Conservation (phyloP, 2,888 invertebrate genomes). For the Morpho deidamia region DNA sequence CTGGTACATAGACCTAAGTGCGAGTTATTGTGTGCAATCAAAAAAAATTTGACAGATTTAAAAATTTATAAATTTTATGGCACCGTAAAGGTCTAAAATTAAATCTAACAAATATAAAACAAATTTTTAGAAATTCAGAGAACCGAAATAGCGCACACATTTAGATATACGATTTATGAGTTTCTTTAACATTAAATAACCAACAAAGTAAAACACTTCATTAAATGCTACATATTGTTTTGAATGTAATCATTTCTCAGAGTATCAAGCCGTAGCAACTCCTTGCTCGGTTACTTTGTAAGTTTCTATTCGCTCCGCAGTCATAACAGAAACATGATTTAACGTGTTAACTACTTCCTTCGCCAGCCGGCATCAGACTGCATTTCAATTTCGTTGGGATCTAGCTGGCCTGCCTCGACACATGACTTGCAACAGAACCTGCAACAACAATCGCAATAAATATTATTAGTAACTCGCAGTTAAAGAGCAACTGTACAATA, state of each 20-base stretch:
- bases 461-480: too few species aligned
- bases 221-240: too few species aligned
- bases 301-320: too few species aligned
- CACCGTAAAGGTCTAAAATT: neutral
- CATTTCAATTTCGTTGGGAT: conserved; percentile 41
- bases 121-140: neutral
- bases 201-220: too few species aligned
- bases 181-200: too few species aligned
- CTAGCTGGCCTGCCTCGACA: conserved; percentile 88
- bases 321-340: neutral
- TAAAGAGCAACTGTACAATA: too few species aligned
- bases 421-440: conserved; percentile 96
- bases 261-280: too few species aligned
- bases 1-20: conserved; percentile 14
- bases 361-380: conserved; percentile 45
- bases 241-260: too few species aligned
- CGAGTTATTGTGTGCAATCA: neutral
- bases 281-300: too few species aligned
- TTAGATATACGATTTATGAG: too few species aligned
- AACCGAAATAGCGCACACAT: too few species aligned
- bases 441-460: neutral
- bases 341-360: conserved; percentile 20
- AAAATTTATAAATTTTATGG: conserved; percentile 4
- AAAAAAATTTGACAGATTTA: neutral
- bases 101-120: neutral